Evolutionary conservation across 1,140 invertebrate species (phyloP).

Genomic region (Neodiprion pinetum): DNA sequence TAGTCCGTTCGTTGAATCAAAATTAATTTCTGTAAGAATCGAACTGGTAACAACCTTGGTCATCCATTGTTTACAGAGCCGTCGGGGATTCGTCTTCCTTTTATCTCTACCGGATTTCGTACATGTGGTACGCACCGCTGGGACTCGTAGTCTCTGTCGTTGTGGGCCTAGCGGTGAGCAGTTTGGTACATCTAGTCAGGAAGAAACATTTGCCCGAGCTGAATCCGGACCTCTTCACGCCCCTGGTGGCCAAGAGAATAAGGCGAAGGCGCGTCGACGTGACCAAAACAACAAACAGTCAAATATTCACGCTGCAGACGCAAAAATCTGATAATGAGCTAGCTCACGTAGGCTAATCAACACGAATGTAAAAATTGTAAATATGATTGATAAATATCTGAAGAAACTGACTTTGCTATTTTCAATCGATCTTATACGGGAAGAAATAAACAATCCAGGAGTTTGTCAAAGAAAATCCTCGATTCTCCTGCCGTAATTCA

Average conservation of each 20-base stretch:
- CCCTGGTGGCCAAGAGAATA: constrained; percentile 65
- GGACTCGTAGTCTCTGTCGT: constrained; percentile 71
- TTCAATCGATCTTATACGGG: no score
- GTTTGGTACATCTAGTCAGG: constrained; percentile 44
- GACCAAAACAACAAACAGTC: constrained; percentile 38
- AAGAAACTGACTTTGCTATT: no score
- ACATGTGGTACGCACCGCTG: constrained; percentile 80
- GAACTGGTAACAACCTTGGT: neutral
- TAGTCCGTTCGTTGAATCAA: neutral
- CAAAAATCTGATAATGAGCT: constrained; percentile 10
- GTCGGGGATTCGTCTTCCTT: constrained; percentile 35
- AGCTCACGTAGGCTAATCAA: no score
- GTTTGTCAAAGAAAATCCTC: no score
- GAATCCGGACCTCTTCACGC: constrained; percentile 72
- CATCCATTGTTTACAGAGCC: neutral
- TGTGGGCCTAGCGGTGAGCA: constrained; percentile 69
- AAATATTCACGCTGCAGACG: constrained; percentile 42
- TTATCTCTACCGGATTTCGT: constrained; percentile 72
- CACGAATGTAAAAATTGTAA: no score
- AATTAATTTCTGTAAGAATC: constrained; percentile 9
- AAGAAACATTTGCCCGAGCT: constrained; percentile 39
- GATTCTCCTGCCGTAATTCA: no score
- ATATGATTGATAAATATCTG: no score
- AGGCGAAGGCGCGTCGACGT: constrained; percentile 37
- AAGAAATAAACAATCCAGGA: no score